Conservation (phyloP, 2,888 invertebrate species). For the Polia nebulosa region DNA sequence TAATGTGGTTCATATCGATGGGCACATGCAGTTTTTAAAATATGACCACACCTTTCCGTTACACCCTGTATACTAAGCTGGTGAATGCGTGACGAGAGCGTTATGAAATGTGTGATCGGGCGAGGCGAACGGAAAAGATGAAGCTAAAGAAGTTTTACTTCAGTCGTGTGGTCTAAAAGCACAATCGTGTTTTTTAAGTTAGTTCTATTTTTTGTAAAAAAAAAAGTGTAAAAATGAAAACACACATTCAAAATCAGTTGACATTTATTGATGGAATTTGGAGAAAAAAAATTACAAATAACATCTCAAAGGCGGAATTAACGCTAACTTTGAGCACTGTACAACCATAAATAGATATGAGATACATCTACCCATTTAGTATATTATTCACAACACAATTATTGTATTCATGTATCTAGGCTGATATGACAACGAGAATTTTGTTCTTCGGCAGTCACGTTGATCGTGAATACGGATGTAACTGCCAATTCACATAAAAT, state of each 20-base stretch:
- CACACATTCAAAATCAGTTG: conserved; percentile 79
- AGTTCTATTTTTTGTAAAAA: too few relatives aligned
- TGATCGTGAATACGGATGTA: conserved; percentile 26
- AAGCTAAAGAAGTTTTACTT: too few relatives aligned
- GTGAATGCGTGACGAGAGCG: too few relatives aligned
- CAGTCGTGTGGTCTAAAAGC: too few relatives aligned
- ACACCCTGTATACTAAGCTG: too few relatives aligned
- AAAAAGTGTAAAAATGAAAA: conserved; percentile 69
- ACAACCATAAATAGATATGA: conserved; percentile 75
- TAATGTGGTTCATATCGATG: too few relatives aligned
- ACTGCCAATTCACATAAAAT: conserved; percentile 52
- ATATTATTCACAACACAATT: conserved; percentile 83
- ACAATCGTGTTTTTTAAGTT: too few relatives aligned
- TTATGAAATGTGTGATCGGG: too few relatives aligned
- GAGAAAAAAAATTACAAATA: conserved; percentile 82
- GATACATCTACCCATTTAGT: conserved; percentile 72
- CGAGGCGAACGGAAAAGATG: too few relatives aligned
- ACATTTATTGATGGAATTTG: conserved; percentile 86
- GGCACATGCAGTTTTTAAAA: too few relatives aligned
- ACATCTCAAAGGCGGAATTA: conserved; percentile 80
- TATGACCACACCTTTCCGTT: too few relatives aligned
- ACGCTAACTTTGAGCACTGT: conserved; percentile 82
- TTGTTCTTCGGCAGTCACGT: conserved; percentile 76
- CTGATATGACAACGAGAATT: conserved; percentile 79
- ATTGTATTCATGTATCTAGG: conserved; percentile 70